A percentile compares a stretch with the other conserved stretches of the same genome.
Conservation (phyloP, 2,888 invertebrate species). For the Meteorus colon region DNA sequence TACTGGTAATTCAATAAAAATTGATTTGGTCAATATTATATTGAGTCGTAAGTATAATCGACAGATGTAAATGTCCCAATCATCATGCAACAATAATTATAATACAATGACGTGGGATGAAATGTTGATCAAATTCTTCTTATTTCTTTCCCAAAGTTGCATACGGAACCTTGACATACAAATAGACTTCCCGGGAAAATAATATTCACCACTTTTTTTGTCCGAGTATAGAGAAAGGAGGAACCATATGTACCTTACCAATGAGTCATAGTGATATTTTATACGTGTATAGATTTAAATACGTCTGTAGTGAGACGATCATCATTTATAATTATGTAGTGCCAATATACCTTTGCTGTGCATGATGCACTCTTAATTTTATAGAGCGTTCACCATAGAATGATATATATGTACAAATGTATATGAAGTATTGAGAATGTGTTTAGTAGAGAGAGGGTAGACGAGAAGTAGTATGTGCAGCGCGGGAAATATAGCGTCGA, state of each 20-base stretch:
- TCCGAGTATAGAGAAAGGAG: no score
- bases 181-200: no score
- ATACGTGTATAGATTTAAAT: not conserved
- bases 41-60: no score
- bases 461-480: slow-evolving; percentile 50
- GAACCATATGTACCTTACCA: no score
- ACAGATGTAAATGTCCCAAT: no score
- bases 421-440: slow-evolving; percentile 17
- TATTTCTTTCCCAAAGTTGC: no score
- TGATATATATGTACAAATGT: not conserved
- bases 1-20: not conserved
- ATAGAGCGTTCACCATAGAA: not conserved
- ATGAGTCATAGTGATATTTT: not conserved
- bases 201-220: no score
- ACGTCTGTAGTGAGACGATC: not conserved
- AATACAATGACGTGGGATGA: no score
- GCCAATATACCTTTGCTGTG: not conserved
- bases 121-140: no score
- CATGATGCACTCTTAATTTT: not conserved
- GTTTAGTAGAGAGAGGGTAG: slow-evolving; percentile 53
- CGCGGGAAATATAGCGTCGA: slow-evolving; percentile 39
- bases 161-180: no score
- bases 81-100: no score
- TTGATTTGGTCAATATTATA: no score
- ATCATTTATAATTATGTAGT: not conserved